These are phyloP conservation scores for Agelastica alni DNA, from an alignment of 2,888 invertebrate genomes.

Conservation along the genomic window DNA sequence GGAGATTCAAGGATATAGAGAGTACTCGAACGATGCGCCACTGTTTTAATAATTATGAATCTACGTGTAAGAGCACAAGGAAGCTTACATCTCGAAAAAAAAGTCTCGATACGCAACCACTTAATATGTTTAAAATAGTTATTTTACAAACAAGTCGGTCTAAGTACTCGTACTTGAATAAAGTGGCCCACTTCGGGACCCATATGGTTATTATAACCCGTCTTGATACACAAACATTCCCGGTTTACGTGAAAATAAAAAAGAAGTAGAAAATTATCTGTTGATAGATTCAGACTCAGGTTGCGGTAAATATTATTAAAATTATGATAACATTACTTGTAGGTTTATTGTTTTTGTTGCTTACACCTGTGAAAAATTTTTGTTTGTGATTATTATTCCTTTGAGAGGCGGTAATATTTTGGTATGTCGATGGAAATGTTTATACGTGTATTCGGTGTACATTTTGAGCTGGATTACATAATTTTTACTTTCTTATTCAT, in stretches of 20 bases:
- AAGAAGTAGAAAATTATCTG: slow-evolving; percentile 39
- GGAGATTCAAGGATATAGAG: too few relatives aligned
- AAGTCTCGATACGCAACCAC: slow-evolving; percentile 43
- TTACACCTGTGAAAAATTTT: slow-evolving; percentile 23
- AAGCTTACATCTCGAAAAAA: slow-evolving; percentile 36
- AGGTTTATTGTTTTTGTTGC: slow-evolving; percentile 35
- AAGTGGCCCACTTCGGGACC: slow-evolving; percentile 49
- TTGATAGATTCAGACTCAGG: slow-evolving; percentile 40
- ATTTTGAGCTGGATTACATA: neutral
- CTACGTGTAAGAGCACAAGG: slow-evolving; percentile 33
- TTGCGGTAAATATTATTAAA: slow-evolving; percentile 42
- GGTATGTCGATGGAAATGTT: slow-evolving; percentile 1
- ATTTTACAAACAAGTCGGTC: slow-evolving; percentile 50
- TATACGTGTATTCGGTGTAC: neutral
- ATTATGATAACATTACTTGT: slow-evolving; percentile 23
- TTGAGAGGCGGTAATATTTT: slow-evolving; percentile 4
- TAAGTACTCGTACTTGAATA: slow-evolving; percentile 50
- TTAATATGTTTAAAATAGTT: slow-evolving; percentile 50
- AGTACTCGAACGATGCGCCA: too few relatives aligned
- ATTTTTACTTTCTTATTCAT: neutral
- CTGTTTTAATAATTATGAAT: slow-evolving; percentile 20
- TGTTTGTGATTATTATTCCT: slow-evolving; percentile 21
- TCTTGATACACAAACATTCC: slow-evolving; percentile 39
- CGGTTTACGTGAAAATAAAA: slow-evolving; percentile 43
- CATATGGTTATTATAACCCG: slow-evolving; percentile 52